A percentile compares a stretch with the other conserved stretches of the same genome.
Conservation (phyloP, 2,888 invertebrate species). For the Oligia strigilis region DNA sequence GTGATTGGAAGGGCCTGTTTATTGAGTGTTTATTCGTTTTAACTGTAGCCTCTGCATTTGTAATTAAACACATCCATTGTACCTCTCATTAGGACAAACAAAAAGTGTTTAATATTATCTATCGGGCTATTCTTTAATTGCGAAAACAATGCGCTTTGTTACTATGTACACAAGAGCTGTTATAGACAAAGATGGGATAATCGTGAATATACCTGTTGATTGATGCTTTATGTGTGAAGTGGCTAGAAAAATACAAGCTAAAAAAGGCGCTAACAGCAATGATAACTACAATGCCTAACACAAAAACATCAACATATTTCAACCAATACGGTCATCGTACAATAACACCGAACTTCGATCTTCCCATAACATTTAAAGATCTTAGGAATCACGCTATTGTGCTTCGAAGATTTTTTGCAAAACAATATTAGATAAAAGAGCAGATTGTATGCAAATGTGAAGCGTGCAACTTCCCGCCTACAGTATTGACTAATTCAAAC, state of each 20-base stretch:
- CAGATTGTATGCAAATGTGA: constrained; percentile 70
- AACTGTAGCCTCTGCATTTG: constrained; percentile 38
- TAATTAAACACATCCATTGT: constrained; percentile 73
- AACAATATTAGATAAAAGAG: constrained; percentile 50
- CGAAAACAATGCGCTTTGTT: constrained; percentile 82
- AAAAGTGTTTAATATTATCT: constrained; percentile 81
- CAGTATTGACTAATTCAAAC: constrained; percentile 68
- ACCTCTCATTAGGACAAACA: constrained; percentile 68
- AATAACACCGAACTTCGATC: neutral
- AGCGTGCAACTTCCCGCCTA: constrained; percentile 70
- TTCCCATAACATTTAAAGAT: constrained; percentile 33
- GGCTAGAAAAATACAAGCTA: neutral
- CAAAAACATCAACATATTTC: neutral
- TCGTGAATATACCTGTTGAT: constrained; percentile 24
- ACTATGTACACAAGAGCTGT: constrained; percentile 44
- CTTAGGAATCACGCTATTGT: constrained; percentile 26
- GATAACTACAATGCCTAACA: neutral
- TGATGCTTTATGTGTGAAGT: constrained; percentile 21
- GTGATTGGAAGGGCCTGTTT: constrained; percentile 56
- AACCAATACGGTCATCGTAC: neutral
- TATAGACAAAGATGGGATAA: constrained; percentile 59
- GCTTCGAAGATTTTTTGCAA: constrained; percentile 41
- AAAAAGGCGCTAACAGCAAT: neutral
- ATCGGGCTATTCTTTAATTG: constrained; percentile 76
- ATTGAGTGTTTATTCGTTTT: constrained; percentile 59